Conservation (phyloP, 2,113 vertebrate species). For the Hystrix cristata region DNA sequence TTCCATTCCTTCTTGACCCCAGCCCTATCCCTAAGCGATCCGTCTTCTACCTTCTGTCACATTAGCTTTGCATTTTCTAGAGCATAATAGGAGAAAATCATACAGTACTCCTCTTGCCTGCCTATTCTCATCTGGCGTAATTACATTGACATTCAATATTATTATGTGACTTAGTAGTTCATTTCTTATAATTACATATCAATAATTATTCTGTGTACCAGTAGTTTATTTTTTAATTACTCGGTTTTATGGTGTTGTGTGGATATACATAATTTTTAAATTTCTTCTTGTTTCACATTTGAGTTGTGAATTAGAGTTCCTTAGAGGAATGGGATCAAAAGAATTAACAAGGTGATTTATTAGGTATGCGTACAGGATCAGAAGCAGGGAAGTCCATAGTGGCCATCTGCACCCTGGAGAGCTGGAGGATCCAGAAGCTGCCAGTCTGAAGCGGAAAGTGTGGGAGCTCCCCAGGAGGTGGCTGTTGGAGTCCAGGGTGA, state of each 20-base stretch:
- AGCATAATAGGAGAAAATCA: not conserved
- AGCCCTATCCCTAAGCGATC: not conserved
- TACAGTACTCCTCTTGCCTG: not conserved
- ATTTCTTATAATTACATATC: not conserved
- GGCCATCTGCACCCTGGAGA: not conserved
- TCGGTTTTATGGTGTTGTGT: not conserved
- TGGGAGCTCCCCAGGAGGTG: not conserved
- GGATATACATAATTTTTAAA: not conserved
- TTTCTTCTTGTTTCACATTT: not conserved
- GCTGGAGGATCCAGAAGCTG: not conserved
- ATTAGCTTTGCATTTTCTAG: not conserved
- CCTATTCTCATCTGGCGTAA: not conserved
- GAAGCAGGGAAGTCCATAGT: not conserved
- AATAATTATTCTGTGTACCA: not conserved
- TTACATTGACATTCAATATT: not conserved
- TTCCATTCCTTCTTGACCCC: not conserved
- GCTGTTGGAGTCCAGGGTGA: not conserved
- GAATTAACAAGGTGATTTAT: not conserved
- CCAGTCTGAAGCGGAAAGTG: not conserved
- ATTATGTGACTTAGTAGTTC: not conserved
- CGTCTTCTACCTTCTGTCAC: not conserved
- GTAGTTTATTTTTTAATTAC: not conserved
- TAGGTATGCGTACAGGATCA: not conserved
- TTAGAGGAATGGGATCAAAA: not conserved
- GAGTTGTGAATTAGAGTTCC: not conserved